Evolutionary conservation across 2,888 invertebrate genomes (phyloP), one percentile per base, ranked within the genome.

Genomic region (Clostera curtula): DNA sequence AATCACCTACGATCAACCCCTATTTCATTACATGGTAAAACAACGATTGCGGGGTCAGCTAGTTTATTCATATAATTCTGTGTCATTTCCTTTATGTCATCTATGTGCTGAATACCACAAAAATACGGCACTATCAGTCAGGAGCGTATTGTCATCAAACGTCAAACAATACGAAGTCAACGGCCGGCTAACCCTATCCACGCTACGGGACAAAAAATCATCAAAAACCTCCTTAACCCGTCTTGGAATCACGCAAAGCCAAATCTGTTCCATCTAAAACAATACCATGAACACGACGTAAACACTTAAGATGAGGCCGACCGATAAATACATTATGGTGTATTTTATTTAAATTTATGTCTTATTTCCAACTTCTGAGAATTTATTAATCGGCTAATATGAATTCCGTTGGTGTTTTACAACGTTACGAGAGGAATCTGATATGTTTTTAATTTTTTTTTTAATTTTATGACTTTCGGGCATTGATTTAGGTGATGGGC

Each of bases 291-390:
- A 31, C 49, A 49, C 49, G 49, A 49, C 39, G 31, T 27, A 36
- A 34, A 49, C 47, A 72, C 60, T 69, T 69, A 52, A 77, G 77
- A 80, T 80, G 48, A 55, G 51, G 56, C 56, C 43, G 23, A 29
- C 45, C 52, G 76, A 77, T 79, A 72, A 40, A 59, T 56, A 52
- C 39, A 51, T 67, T 72, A 71, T 70, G 65, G 67, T 64, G 59
- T 71, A 74, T 76, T 74, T 75, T 75, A 76, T 71, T 68, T 67
- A 75, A 80, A 83, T 82, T 80, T 82, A 82, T 82, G 77, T 83
- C 80, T 82, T 76, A 82, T 73, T 80, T 41, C 31, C 57, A 54
- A 61, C 51, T 83, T 82, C 83, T 64, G 37, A 44, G 83, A 80
- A 82, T 76, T 76, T 76, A 80, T 76, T 79, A 80, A 82, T 80